These are phyloP conservation scores for Illadopsis cleaveri DNA, from an alignment of 2,113 vertebrate genomes.

Conservation along the genomic window DNA sequence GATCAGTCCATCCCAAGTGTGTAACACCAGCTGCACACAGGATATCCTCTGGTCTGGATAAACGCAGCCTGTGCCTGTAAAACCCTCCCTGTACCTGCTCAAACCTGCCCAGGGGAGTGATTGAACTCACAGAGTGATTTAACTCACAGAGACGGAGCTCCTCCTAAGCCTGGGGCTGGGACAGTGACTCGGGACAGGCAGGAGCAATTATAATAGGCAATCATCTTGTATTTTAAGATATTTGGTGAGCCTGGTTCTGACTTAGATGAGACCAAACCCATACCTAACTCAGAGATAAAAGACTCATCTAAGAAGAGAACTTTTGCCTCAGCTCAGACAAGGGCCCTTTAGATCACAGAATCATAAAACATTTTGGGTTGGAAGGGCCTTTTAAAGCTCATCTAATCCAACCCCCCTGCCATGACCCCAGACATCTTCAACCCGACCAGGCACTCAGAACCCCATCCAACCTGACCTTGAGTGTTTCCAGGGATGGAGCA, in stretches of 20 bases:
- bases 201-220: neutral
- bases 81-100: neutral
- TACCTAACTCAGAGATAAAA: neutral
- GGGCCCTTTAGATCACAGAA: accelerated
- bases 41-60: neutral
- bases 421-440: neutral
- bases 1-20: no score
- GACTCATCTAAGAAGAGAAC: neutral
- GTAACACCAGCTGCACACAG: neutral
- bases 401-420: neutral
- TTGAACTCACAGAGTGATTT: neutral
- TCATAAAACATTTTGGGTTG: neutral
- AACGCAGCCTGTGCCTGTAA: neutral
- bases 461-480: neutral
- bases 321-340: neutral
- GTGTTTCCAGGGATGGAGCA: neutral
- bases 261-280: accelerated
- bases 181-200: neutral
- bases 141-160: neutral
- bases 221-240: no score
- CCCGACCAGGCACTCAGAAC: neutral
- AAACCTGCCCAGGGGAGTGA: neutral
- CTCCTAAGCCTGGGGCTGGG: neutral
- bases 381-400: neutral
- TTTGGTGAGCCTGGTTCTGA: neutral